Evolutionary conservation across 2,113 vertebrate genomes (phyloP).

Genomic region (Peromyscus californicus): DNA sequence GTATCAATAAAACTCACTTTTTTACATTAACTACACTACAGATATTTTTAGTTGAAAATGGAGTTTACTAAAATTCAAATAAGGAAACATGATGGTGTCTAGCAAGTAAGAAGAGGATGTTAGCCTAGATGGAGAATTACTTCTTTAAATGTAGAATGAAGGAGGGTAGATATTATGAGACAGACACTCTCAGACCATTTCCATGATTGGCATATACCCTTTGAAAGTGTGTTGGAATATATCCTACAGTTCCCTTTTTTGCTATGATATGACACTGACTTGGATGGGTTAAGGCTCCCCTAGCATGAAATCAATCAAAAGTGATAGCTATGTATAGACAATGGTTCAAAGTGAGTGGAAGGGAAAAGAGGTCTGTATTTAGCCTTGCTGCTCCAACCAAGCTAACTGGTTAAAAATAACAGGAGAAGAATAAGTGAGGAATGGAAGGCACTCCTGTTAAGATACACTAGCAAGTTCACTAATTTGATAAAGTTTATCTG

Average conservation of each 20-base stretch:
- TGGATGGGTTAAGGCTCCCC: not conserved
- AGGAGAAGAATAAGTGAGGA: not conserved
- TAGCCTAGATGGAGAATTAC: not conserved
- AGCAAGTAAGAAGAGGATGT: not conserved
- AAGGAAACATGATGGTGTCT: not conserved
- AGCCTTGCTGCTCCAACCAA: not conserved
- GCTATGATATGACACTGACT: not conserved
- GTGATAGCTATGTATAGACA: not conserved
- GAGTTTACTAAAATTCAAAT: not conserved
- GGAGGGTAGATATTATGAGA: not conserved
- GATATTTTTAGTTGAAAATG: not conserved
- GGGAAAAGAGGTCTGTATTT: not conserved
- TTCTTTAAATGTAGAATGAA: not conserved
- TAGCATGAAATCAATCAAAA: not conserved
- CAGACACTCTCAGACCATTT: not conserved
- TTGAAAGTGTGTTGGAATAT: not conserved
- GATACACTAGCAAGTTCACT: not conserved
- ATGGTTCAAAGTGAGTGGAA: not conserved
- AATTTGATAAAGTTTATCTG: not conserved
- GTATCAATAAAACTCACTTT: not conserved
- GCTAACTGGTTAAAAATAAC: not conserved
- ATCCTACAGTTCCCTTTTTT: not conserved
- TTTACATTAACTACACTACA: not conserved
- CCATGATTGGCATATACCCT: not conserved
- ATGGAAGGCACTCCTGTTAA: not conserved